Evolutionary conservation across 2,888 invertebrate species (phyloP).

Genomic region (Globia sparganii): DNA sequence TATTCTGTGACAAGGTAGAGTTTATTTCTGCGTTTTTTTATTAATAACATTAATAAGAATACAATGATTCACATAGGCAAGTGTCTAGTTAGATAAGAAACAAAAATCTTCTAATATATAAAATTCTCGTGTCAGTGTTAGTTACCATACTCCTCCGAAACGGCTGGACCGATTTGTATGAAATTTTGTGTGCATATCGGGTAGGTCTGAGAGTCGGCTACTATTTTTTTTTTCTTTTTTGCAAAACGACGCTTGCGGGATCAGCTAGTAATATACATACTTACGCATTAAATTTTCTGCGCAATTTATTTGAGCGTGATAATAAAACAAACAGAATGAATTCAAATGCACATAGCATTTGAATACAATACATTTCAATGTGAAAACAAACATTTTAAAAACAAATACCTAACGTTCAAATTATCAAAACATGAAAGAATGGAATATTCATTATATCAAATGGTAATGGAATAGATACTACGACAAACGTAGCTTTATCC

Average conservation of each 20-base stretch:
- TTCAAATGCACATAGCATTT: neutral
- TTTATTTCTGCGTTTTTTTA: no score
- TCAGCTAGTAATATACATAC: no score
- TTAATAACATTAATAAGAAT: no score
- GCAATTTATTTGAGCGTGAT: slow-evolving; percentile 2
- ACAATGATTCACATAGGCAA: neutral
- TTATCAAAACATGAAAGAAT: slow-evolving; percentile 6
- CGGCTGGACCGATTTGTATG: no score
- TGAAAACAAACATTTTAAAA: neutral
- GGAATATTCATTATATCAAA: neutral
- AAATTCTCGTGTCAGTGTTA: no score
- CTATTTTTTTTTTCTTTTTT: no score
- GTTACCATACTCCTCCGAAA: no score
- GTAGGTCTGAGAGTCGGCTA: no score
- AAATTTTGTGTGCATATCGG: no score
- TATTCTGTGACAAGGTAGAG: no score
- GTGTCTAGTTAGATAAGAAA: neutral
- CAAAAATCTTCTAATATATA: no score
- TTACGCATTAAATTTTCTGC: neutral
- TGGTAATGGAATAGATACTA: neutral
- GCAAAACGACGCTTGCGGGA: no score
- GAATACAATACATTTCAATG: neutral
- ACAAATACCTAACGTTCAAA: neutral
- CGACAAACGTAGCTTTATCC: slow-evolving; percentile 11
- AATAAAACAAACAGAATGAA: neutral